These are phyloP conservation scores for Prunella fulvescens DNA, from an alignment of 2,113 vertebrate genomes.

Conservation along the genomic window DNA sequence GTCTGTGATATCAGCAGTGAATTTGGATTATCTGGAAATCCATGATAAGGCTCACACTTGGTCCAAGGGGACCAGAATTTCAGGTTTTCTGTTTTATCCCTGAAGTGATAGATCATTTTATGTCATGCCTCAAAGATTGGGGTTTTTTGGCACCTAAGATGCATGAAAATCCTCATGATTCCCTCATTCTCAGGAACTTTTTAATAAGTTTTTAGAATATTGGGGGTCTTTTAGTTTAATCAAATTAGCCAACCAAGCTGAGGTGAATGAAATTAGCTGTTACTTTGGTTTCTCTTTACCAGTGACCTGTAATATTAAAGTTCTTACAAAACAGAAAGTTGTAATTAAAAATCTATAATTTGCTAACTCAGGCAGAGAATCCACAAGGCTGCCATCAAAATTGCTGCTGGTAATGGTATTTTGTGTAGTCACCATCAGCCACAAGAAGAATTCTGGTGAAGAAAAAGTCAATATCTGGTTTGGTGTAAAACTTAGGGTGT, in stretches of 20 bases:
- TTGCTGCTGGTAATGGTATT: background rate
- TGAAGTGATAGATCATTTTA: background rate
- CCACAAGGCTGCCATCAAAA: background rate
- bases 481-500: background rate
- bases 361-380: background rate
- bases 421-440: background rate
- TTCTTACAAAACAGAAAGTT: background rate
- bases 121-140: background rate
- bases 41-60: background rate
- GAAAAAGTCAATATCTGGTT: background rate
- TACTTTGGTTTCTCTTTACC: background rate
- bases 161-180: background rate
- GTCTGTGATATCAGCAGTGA: background rate
- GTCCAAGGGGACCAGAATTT: background rate
- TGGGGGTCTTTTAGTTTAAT: background rate
- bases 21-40: background rate
- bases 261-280: background rate
- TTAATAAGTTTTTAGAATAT: background rate
- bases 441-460: background rate
- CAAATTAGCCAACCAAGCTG: background rate
- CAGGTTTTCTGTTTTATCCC: background rate
- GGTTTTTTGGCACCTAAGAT: background rate
- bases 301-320: background rate
- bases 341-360: background rate
- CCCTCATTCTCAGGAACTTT: fast-evolving